A percentile compares a stretch with the other conserved stretches of the same genome.
Evolutionary conservation across 2,888 invertebrate species (phyloP).

Genomic region (Geotrupes spiniger): DNA sequence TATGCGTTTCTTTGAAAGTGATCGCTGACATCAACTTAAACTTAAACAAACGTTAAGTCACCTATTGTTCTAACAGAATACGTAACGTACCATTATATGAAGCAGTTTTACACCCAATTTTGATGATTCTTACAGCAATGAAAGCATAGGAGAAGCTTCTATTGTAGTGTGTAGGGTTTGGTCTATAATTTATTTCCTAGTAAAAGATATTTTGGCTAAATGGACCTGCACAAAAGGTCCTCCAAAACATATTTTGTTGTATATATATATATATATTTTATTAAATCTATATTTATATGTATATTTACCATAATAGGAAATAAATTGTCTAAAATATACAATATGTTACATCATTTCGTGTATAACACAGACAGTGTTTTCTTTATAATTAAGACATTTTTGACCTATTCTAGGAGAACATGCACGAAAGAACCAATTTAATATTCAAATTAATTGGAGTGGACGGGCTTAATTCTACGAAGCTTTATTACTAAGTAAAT

Average conservation of each 20-base stretch:
- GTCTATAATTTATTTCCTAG: constrained; percentile 10
- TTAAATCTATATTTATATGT: constrained; percentile 14
- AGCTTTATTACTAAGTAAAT: constrained; percentile 17
- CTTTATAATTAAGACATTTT: too few relatives aligned
- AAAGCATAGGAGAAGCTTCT: constrained; percentile 17
- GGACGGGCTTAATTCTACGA: constrained; percentile 28
- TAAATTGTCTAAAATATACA: constrained; percentile 20
- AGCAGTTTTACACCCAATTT: constrained; percentile 19
- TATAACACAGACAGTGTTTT: too few relatives aligned
- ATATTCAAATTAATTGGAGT: constrained; percentile 13
- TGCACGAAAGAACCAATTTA: constrained; percentile 25
- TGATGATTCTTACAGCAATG: constrained; percentile 23
- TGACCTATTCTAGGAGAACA: constrained; percentile 14
- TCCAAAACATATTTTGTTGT: constrained; percentile 1
- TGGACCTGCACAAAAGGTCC: constrained; percentile 1
- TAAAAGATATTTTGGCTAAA: constrained; percentile 4
- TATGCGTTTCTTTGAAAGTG: constrained; percentile 25
- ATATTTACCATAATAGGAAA: constrained; percentile 9
- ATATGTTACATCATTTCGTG: constrained; percentile 14
- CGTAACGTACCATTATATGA: constrained; percentile 14
- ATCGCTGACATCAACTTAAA: constrained; percentile 13
- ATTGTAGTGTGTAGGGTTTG: constrained; percentile 16
- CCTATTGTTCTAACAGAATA: constrained; percentile 17
- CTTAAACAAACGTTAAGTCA: constrained; percentile 1
- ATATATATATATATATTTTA: constrained; percentile 9